Conservation (phyloP, 2,797 vertebrate genomes). For the Pampus argenteus region DNA sequence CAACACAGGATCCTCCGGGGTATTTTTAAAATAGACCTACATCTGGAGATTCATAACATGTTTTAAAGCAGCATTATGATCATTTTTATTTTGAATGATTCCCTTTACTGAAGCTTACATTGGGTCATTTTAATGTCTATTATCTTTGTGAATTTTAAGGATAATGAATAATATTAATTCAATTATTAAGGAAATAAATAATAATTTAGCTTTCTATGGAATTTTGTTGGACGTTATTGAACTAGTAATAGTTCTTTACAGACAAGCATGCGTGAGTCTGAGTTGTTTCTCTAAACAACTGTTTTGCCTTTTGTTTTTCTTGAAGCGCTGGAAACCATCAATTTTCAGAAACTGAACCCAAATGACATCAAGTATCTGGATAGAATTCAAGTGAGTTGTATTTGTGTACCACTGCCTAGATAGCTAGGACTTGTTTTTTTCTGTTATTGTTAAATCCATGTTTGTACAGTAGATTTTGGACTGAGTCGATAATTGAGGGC, state of each 20-base stretch:
- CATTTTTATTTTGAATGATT: neutral
- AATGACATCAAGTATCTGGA: slow-evolving; percentile 81
- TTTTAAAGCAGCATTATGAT: slow-evolving; percentile 1
- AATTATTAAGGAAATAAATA: too few relatives aligned
- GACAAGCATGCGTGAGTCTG: neutral
- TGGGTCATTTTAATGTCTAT: neutral
- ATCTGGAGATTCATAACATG: neutral
- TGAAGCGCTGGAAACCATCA: slow-evolving; percentile 89
- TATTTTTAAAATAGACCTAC: slow-evolving; percentile 1
- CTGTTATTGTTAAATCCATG: neutral
- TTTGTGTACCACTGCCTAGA: neutral
- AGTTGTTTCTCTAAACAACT: neutral
- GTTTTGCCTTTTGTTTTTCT: neutral
- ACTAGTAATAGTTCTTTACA: neutral
- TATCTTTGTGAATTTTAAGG: neutral
- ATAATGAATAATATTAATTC: too few relatives aligned
- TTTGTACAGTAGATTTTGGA: neutral
- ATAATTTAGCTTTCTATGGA: neutral
- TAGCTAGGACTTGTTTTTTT: neutral
- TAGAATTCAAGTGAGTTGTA: slow-evolving; percentile 85
- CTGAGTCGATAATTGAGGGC: neutral
- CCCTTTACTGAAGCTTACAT: neutral
- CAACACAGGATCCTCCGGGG: neutral
- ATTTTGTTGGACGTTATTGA: neutral
- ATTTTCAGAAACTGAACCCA: slow-evolving; percentile 86